Evolutionary conservation across 2,888 invertebrate genomes (phyloP), one percentile per base, ranked within the genome.

Genomic region (Platypus cylindrus): DNA sequence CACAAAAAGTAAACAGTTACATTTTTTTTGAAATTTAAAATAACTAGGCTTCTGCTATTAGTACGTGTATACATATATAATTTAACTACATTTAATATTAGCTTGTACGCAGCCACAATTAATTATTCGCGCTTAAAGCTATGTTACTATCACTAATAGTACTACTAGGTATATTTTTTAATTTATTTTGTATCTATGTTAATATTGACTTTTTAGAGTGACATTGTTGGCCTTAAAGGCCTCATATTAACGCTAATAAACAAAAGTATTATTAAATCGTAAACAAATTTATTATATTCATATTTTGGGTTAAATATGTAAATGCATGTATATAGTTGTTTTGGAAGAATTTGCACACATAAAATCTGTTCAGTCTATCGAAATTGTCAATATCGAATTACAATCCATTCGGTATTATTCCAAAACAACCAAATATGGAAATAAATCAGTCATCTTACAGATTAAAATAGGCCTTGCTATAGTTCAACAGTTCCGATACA

Each of bases 151-250:
- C 9, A n/a, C n/a, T n/a, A n/a, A n/a, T n/a, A n/a, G n/a, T n/a
- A n/a, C n/a, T n/a, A n/a, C n/a, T n/a, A n/a, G n/a, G n/a, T n/a
- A n/a, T n/a, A n/a, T n/a, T n/a, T n/a, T n/a, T n/a, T n/a, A n/a
- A n/a, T n/a, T n/a, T n/a, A n/a, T n/a, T n/a, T 45, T 41, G 48
- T 50, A 53, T 58, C 38, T 43, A 41, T 55, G 53, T 56, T 59
- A 59, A 58, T 59, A 60, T 59, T 59, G 60, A 59, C 60, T 60
- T 53, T 55, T 58, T 51, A 59, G 59, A 59, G 59, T 54, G 54
- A 55, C 48, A 49, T 48, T 49, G 48, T 45, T 38, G 42, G 23
- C n/a, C n/a, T n/a, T n/a, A n/a, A n/a, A n/a, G n/a, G n/a, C n/a
- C n/a, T n/a, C n/a, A n/a, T n/a, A n/a, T n/a, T n/a, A n/a, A n/a